These are phyloP conservation scores for Lucilia sericata DNA, from an alignment of 1,140 invertebrate species.

Conservation along the genomic window DNA sequence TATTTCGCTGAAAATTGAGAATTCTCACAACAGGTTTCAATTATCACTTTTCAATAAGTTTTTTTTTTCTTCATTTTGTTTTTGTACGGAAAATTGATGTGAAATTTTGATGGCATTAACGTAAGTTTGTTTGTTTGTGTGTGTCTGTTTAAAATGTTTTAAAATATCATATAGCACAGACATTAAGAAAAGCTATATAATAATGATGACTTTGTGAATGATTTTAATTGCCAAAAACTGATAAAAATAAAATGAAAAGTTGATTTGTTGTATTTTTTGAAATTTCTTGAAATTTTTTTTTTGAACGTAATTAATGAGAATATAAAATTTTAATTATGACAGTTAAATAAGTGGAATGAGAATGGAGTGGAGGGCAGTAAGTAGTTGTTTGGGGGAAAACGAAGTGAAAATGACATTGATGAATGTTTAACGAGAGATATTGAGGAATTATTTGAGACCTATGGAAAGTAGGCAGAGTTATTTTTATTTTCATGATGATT, in stretches of 20 bases:
- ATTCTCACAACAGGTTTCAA: conserved; percentile 26
- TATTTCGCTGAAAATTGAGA: not conserved
- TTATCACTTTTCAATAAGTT: conserved; percentile 21
- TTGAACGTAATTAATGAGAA: not conserved
- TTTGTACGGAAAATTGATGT: not conserved
- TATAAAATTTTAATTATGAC: not conserved
- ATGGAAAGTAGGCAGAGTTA: too few species aligned
- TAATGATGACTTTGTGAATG: conserved; percentile 11
- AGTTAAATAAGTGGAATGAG: not conserved
- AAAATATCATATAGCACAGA: not conserved
- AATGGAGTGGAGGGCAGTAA: not conserved
- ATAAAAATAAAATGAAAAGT: not conserved
- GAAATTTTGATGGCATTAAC: not conserved
- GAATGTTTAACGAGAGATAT: not conserved
- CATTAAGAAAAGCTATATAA: not conserved
- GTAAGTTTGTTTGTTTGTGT: too few species aligned
- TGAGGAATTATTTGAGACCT: not conserved
- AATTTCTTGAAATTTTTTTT: too few species aligned
- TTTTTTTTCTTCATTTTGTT: not conserved
- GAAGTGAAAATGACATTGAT: not conserved
- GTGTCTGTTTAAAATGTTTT: not conserved
- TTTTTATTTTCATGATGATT: too few species aligned
- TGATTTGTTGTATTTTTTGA: not conserved
- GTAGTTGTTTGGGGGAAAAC: not conserved
- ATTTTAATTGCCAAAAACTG: conserved; percentile 24